Percentiles rank a stretch among this genome's conserved stretches.
Conservation (phyloP, 2,113 vertebrate species). For the Scytalopus superciliaris region DNA sequence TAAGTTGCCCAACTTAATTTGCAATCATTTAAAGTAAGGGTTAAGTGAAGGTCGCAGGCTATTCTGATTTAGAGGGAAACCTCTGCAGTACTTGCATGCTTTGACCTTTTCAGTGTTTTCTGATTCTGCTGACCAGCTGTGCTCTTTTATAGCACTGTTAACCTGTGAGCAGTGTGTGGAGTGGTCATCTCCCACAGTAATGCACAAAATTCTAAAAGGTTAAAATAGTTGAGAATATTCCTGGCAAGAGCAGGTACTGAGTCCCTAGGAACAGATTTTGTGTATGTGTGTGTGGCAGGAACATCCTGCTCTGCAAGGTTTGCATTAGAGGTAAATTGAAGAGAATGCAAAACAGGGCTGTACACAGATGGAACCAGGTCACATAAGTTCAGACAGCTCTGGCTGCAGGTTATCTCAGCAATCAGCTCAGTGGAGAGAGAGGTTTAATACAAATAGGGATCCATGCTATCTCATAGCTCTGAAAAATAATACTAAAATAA, state of each 20-base stretch:
- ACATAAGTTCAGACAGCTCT: background rate
- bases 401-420: background rate
- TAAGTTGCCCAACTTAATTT: constrained; percentile 51
- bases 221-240: constrained; percentile 44
- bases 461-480: background rate
- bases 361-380: background rate
- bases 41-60: constrained; percentile 64
- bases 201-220: constrained; percentile 36
- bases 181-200: constrained; percentile 36
- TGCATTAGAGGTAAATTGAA: background rate
- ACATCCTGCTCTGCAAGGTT: constrained; percentile 15
- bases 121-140: constrained; percentile 38
- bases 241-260: constrained; percentile 9
- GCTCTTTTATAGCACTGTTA: constrained; percentile 46
- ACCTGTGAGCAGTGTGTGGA: constrained; percentile 38
- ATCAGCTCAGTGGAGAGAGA: background rate
- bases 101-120: constrained; percentile 60
- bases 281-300: background rate
- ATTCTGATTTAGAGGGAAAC: constrained; percentile 52
- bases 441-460: background rate
- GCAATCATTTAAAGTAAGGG: constrained; percentile 54
- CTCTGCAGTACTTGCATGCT: background rate
- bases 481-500: background rate
- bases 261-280: background rate
- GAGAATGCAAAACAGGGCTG: constrained; percentile 7